Evolutionary conservation across 2,797 vertebrate species (phyloP).

Genomic region (Chelonia mydas): DNA sequence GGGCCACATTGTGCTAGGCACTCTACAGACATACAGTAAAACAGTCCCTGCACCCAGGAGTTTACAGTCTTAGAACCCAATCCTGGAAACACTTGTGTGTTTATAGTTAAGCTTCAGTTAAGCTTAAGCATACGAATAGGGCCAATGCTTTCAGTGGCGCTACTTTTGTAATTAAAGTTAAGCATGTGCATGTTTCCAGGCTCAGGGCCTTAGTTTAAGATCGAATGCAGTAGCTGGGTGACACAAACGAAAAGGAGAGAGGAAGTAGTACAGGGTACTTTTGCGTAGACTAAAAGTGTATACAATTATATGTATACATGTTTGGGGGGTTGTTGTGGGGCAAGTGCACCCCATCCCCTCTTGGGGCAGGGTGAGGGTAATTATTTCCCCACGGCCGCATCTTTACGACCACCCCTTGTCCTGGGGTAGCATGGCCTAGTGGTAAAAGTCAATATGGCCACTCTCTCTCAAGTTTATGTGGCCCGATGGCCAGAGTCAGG

Average conservation of each 20-base stretch:
- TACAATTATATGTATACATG: neutral
- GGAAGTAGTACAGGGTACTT: neutral
- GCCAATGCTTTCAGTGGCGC: fast-evolving
- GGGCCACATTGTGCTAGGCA: neutral
- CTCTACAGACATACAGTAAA: neutral
- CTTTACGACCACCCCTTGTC: no score
- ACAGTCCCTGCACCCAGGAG: neutral
- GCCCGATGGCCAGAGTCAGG: no score
- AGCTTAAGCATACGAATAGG: neutral
- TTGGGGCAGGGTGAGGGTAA: no score
- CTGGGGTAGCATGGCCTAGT: no score
- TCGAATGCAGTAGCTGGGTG: neutral
- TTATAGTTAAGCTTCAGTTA: neutral
- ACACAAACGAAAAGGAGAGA: neutral
- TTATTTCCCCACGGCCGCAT: no score
- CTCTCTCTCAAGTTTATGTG: no score
- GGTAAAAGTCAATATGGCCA: no score
- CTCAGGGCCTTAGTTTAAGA: neutral
- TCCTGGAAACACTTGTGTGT: fast-evolving
- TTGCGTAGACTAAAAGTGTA: neutral
- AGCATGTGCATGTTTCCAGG: neutral
- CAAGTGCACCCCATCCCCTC: no score
- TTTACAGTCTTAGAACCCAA: neutral
- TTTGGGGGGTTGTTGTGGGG: neutral
- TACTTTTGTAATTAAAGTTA: neutral